A percentile compares a stretch with the other conserved stretches of the same genome.
Conservation (phyloP, 2,888 invertebrate species). For the Spisula subtruncata region DNA sequence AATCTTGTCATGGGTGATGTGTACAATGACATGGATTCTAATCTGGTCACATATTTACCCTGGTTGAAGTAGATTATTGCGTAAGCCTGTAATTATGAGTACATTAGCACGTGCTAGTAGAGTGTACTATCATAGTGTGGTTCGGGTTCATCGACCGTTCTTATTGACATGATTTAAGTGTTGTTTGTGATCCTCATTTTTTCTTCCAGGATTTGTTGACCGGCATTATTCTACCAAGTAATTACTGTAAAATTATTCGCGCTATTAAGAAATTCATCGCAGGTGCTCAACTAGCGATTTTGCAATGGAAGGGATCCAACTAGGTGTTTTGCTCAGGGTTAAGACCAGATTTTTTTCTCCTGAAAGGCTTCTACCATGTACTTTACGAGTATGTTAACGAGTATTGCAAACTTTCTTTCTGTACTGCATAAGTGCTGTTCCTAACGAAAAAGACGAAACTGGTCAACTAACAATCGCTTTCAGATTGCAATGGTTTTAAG, state of each 20-base stretch:
- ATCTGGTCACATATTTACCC: background rate
- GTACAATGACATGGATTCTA: background rate
- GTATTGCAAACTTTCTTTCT: background rate
- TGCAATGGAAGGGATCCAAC: too few relatives aligned
- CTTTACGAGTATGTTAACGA: too few relatives aligned
- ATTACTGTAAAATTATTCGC: too few relatives aligned
- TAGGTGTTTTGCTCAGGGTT: too few relatives aligned
- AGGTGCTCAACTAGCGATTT: too few relatives aligned
- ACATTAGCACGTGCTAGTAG: background rate
- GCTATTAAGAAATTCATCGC: too few relatives aligned
- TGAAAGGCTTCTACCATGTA: too few relatives aligned
- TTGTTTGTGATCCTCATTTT: background rate
- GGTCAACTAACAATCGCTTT: slow-evolving; percentile 76
- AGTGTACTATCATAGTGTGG: background rate
- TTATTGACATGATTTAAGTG: background rate
- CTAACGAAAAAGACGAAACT: slow-evolving; percentile 75
- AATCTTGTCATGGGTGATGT: background rate
- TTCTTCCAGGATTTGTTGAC: too few relatives aligned
- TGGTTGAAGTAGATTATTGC: background rate
- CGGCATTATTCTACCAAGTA: too few relatives aligned
- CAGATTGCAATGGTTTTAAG: slow-evolving; percentile 75
- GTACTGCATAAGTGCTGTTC: slow-evolving; percentile 59
- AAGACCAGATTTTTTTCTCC: too few relatives aligned
- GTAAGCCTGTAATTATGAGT: slow-evolving; percentile 2
- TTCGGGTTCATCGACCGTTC: background rate